Conservation (phyloP, 2,113 vertebrate genomes). For the Brienomyrus longianalis region DNA sequence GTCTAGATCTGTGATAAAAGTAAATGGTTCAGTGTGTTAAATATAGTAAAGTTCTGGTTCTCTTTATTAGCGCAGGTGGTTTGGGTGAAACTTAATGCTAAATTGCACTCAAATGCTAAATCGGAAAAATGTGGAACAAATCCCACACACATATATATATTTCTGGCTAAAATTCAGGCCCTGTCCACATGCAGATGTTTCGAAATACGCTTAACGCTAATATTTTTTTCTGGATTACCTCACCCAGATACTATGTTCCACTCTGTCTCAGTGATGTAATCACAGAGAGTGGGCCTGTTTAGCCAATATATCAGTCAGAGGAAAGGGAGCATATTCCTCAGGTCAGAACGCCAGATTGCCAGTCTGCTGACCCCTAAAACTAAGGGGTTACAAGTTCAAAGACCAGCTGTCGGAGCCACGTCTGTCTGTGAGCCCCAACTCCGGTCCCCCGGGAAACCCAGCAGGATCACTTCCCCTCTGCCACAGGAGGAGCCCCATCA, state of each 20-base stretch:
- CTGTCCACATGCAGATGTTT: slow-evolving; percentile 25
- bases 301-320: slow-evolving; percentile 37
- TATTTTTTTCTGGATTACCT: slow-evolving; percentile 48
- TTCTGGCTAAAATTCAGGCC: background rate
- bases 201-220: slow-evolving; percentile 35
- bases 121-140: background rate
- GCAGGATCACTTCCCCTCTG: slow-evolving; percentile 34
- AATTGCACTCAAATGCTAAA: background rate
- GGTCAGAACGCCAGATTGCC: slow-evolving; percentile 42
- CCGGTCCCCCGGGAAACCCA: slow-evolving; percentile 20
- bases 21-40: background rate
- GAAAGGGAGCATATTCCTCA: slow-evolving; percentile 32
- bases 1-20: background rate
- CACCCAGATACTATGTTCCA: slow-evolving; percentile 37
- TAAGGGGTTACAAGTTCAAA: slow-evolving; percentile 46
- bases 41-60: background rate
- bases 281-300: slow-evolving; percentile 34
- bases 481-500: slow-evolving; percentile 21
- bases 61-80: background rate
- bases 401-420: slow-evolving; percentile 41
- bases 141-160: background rate
- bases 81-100: background rate
- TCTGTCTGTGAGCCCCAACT: slow-evolving; percentile 5
- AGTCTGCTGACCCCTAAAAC: slow-evolving; percentile 47
- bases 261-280: slow-evolving; percentile 35